phyloP scores from a whole-genome alignment of 1,140 invertebrate species.

The Micrasema longulum region DNA sequence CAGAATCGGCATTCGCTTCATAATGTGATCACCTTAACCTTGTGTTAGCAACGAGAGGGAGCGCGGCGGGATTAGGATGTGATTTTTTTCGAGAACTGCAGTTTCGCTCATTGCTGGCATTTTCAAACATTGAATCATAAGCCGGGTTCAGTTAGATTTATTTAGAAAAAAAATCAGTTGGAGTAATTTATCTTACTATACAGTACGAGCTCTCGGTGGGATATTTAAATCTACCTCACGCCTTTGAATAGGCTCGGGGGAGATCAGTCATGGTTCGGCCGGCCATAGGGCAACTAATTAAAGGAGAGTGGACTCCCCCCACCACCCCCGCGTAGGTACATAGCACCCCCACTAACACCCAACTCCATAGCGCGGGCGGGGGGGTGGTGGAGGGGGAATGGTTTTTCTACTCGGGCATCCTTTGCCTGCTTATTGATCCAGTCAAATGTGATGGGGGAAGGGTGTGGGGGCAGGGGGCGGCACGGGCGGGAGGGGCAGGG shows the following conservation, averaged over 20 bases:
- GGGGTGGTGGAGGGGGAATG: constrained; percentile 61
- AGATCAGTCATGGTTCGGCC: constrained; percentile 60
- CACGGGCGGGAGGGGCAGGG: constrained; percentile 59
- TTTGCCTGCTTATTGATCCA: constrained; percentile 71
- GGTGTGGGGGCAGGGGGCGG: constrained; percentile 53
- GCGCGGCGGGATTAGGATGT: too few relatives aligned
- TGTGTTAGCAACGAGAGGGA: too few relatives aligned
- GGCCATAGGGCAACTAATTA: constrained; percentile 68
- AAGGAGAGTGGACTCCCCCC: constrained; percentile 67
- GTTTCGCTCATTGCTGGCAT: too few relatives aligned
- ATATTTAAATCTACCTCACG: constrained; percentile 16
- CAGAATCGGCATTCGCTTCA: too few relatives aligned
- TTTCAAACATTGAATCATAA: too few relatives aligned
- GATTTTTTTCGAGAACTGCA: too few relatives aligned
- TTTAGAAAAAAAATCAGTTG: too few relatives aligned
- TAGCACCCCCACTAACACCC: constrained; percentile 67
- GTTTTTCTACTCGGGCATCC: constrained; percentile 71
- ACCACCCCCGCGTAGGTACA: constrained; percentile 67
- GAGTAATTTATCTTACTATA: neutral
- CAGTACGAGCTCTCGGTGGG: constrained; percentile 55
- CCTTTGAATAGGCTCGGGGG: constrained; percentile 25
- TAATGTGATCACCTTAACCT: too few relatives aligned
- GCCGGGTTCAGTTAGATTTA: too few relatives aligned
- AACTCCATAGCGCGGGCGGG: constrained; percentile 58
- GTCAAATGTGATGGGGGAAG: constrained; percentile 68